A percentile compares a stretch with the other conserved stretches of the same genome.
These are phyloP conservation scores for Callyntrura sp. DNA, from an alignment of 2,888 invertebrate genomes.

Conservation along the genomic window DNA sequence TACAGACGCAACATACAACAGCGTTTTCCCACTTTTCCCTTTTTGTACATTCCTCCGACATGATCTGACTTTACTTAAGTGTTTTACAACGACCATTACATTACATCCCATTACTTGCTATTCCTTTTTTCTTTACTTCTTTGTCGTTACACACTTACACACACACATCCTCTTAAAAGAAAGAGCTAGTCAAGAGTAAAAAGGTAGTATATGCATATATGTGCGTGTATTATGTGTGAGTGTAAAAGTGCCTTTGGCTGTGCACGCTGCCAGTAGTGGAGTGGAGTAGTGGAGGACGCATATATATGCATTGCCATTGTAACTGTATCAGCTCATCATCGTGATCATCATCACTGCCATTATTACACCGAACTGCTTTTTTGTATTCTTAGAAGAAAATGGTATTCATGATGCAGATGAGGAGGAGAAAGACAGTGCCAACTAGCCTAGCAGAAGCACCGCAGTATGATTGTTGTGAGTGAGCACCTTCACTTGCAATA, in stretches of 20 bases:
- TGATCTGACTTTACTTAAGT: slow-evolving; percentile 80
- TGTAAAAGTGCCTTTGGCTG: slow-evolving; percentile 12
- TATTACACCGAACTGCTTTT: slow-evolving; percentile 33
- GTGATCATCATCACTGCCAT: slow-evolving; percentile 15
- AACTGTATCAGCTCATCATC: slow-evolving; percentile 60
- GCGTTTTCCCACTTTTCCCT: slow-evolving; percentile 52
- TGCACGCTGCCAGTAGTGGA: not conserved
- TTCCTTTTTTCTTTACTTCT: slow-evolving; percentile 68
- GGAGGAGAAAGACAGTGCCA: slow-evolving; percentile 26
- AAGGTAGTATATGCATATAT: not conserved
- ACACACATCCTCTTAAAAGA: slow-evolving; percentile 60
- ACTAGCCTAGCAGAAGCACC: not conserved
- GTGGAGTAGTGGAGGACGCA: not conserved
- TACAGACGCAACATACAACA: slow-evolving; percentile 56
- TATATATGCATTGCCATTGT: not conserved
- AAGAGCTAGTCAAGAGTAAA: slow-evolving; percentile 53
- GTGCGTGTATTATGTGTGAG: not conserved
- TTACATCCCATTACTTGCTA: slow-evolving; percentile 80
- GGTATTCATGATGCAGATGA: slow-evolving; percentile 57
- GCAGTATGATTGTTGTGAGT: slow-evolving; percentile 41
- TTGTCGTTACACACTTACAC: slow-evolving; percentile 60
- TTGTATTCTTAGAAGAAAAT: slow-evolving; percentile 63
- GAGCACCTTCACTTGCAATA: slow-evolving; percentile 63
- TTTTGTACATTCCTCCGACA: slow-evolving; percentile 68
- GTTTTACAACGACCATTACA: slow-evolving; percentile 82